phyloP scores from a whole-genome alignment of 2,113 vertebrate genomes.

The Columba livia region DNA sequence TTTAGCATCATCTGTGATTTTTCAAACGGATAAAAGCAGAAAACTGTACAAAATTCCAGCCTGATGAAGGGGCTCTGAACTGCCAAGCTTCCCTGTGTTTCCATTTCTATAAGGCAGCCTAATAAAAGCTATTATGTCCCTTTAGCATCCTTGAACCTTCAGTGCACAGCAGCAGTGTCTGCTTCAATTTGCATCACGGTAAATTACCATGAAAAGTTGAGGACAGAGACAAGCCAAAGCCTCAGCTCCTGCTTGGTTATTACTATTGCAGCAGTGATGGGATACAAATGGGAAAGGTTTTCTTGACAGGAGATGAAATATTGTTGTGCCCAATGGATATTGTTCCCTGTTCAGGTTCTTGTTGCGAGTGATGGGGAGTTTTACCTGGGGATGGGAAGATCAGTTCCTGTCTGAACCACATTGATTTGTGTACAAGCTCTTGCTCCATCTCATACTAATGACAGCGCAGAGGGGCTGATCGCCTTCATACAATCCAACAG shows the following conservation, averaged over 20 bases:
- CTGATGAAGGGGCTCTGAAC: background rate
- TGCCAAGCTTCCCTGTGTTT: background rate
- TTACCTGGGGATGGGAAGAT: background rate
- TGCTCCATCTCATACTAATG: background rate
- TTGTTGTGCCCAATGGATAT: background rate
- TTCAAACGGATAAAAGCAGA: background rate
- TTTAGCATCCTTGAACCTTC: background rate
- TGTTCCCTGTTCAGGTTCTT: background rate
- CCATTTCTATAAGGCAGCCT: background rate
- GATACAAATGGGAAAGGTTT: background rate
- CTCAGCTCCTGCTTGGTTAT: background rate
- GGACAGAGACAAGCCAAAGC: background rate
- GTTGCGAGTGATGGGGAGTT: background rate
- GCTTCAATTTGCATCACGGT: background rate
- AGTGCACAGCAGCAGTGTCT: accelerated
- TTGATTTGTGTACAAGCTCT: background rate
- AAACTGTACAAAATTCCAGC: background rate
- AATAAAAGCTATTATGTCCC: background rate
- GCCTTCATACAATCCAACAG: background rate
- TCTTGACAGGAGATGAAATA: background rate
- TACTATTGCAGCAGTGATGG: background rate
- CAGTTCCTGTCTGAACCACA: background rate
- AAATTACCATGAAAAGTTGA: background rate
- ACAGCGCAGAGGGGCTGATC: background rate
- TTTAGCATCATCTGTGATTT: background rate